A percentile compares a stretch with the other conserved stretches of the same genome.
These are phyloP conservation scores for Adelges cooleyi DNA, from an alignment of 1,140 invertebrate genomes.

Conservation along the genomic window DNA sequence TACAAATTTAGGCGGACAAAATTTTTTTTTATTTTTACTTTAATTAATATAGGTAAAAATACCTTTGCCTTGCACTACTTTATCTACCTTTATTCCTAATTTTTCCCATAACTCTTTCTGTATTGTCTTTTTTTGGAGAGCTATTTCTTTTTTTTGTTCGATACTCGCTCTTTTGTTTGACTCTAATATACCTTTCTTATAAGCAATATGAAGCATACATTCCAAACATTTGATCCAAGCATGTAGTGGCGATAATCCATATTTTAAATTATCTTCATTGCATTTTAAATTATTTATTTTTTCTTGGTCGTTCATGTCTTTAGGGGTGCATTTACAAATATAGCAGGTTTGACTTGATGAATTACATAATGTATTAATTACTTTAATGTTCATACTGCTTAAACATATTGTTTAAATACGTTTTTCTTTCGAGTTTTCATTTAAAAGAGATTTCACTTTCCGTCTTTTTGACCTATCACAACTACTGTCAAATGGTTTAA, in stretches of 20 bases:
- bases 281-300: neutral
- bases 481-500: too few relatives aligned
- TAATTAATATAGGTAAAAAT: neutral
- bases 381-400: neutral
- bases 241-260: neutral
- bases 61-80: constrained; percentile 25
- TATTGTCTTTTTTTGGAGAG: neutral
- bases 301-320: constrained; percentile 24
- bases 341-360: constrained; percentile 18
- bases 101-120: neutral
- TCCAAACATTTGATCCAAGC: constrained; percentile 2
- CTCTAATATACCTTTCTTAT: neutral
- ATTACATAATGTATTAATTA: neutral
- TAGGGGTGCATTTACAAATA: constrained; percentile 17
- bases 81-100: constrained; percentile 18
- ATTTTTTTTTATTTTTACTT: too few relatives aligned
- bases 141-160: neutral
- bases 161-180: neutral
- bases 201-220: neutral
- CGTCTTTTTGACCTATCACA: too few relatives aligned
- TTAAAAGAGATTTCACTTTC: too few relatives aligned
- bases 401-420: too few relatives aligned
- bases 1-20: too few relatives aligned
- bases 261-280: constrained; percentile 4
- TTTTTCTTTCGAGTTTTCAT: too few relatives aligned